These are phyloP conservation scores for Trichosurus vulpecula DNA, from an alignment of 2,797 vertebrate genomes.

Conservation along the genomic window DNA sequence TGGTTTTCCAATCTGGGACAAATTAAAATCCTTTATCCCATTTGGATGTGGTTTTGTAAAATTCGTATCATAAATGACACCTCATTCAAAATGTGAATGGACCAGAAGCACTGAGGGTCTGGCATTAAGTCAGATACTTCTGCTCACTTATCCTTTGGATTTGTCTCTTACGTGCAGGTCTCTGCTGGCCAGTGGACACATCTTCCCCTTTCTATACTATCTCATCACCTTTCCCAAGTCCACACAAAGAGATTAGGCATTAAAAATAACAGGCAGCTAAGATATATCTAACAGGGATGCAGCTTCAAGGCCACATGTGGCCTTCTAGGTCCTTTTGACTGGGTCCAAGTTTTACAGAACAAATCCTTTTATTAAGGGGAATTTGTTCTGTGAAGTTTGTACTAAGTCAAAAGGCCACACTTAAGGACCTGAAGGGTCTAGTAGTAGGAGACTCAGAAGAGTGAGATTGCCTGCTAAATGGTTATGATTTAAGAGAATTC, in stretches of 20 bases:
- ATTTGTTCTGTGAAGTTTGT: too few species aligned
- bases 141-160: background rate
- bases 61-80: background rate
- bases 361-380: too few species aligned
- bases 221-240: background rate
- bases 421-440: too few species aligned
- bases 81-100: background rate
- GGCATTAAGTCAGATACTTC: background rate
- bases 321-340: too few species aligned
- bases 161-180: background rate
- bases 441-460: background rate
- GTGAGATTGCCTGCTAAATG: background rate
- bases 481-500: constrained; percentile 7
- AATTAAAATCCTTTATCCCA: constrained; percentile 31
- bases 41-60: constrained; percentile 17
- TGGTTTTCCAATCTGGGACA: constrained; percentile 36
- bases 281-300: background rate
- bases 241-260: constrained; percentile 9
- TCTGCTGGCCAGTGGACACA: background rate
- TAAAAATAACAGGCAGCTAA: background rate
- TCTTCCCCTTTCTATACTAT: background rate
- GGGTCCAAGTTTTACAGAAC: too few species aligned
- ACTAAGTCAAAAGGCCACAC: too few species aligned
- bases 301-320: too few species aligned
- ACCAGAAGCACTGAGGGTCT: background rate